Conservation (phyloP, 2,113 vertebrate genomes). For the Ciconia maguari region DNA sequence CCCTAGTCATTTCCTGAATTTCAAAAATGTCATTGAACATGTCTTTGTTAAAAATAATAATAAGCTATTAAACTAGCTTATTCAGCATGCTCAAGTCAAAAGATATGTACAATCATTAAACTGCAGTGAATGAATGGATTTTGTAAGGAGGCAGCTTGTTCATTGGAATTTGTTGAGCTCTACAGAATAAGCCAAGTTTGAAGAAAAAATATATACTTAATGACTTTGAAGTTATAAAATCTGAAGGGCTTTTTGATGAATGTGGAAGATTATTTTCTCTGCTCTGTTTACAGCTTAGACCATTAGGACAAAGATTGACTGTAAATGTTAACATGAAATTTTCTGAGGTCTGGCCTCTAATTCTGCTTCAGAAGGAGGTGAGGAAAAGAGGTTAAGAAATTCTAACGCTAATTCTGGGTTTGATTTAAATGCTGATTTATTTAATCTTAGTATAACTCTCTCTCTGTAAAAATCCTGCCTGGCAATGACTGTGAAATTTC, state of each 20-base stretch:
- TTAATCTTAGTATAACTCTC: not conserved
- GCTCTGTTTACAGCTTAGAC: not conserved
- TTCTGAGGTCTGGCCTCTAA: not conserved
- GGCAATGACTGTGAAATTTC: not conserved
- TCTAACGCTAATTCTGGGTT: not conserved
- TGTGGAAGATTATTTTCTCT: not conserved
- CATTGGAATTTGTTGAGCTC: slow-evolving; percentile 27
- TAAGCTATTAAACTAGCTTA: slow-evolving; percentile 9
- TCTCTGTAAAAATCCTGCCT: not conserved
- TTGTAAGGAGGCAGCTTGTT: slow-evolving; percentile 32
- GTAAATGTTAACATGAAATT: not conserved
- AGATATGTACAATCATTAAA: slow-evolving; percentile 21
- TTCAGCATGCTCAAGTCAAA: slow-evolving; percentile 25
- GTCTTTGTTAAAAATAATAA: slow-evolving; percentile 55
- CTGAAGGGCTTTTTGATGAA: not conserved
- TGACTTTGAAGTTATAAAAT: slow-evolving; percentile 1
- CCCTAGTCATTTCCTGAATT: slow-evolving; percentile 41
- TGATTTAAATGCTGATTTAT: not conserved
- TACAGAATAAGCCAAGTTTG: slow-evolving; percentile 8
- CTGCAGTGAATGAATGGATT: slow-evolving; percentile 9
- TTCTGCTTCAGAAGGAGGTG: not conserved
- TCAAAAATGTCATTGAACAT: slow-evolving; percentile 36
- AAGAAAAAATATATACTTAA: not conserved
- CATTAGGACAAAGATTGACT: not conserved
- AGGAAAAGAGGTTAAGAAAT: not conserved